Evolutionary conservation across 1,140 invertebrate species (phyloP).

Genomic region (Hestina assimilis): DNA sequence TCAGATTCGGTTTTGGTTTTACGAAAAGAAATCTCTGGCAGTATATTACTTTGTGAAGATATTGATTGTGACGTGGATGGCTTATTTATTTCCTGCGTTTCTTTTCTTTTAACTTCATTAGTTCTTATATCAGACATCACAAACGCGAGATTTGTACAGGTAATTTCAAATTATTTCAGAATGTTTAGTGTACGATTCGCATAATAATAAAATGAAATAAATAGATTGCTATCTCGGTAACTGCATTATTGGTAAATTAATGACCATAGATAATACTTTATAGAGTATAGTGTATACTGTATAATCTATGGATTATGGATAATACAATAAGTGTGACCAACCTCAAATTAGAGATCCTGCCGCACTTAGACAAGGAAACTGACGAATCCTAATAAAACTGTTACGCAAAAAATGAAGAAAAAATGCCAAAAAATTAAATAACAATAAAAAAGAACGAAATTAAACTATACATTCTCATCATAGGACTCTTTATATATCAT

Average conservation of each 20-base stretch:
- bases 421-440: no score
- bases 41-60: not conserved
- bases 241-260: not conserved
- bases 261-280: no score
- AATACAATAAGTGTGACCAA: no score
- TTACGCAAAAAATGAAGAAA: no score
- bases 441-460: no score
- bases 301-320: no score
- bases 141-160: not conserved
- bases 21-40: not conserved
- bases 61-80: conserved; percentile 22
- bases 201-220: not conserved
- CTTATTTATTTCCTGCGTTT: not conserved
- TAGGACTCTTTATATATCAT: no score
- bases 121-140: not conserved
- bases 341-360: no score
- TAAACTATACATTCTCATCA: no score
- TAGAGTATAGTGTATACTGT: no score
- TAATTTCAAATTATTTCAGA: not conserved
- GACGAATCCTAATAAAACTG: no score
- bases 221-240: not conserved
- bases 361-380: no score
- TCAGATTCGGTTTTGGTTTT: not conserved
- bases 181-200: not conserved
- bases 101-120: not conserved